These are phyloP conservation scores for Setophaga coronata DNA, from an alignment of 2,113 vertebrate genomes.

Conservation along the genomic window DNA sequence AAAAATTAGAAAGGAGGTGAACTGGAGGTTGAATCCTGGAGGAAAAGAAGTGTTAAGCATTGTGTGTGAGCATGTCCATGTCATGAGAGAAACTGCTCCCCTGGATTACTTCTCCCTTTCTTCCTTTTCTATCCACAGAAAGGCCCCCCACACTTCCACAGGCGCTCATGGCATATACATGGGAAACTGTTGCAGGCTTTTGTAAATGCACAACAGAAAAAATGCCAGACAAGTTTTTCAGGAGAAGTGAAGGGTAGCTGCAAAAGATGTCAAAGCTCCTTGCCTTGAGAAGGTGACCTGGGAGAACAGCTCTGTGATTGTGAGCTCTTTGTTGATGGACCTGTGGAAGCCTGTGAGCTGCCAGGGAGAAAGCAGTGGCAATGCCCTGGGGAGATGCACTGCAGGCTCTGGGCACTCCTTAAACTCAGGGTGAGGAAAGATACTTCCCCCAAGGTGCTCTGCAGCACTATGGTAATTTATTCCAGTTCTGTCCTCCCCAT, in stretches of 20 bases:
- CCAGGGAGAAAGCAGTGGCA: too few relatives aligned
- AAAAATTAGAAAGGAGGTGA: background rate
- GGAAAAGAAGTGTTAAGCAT: background rate
- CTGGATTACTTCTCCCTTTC: background rate
- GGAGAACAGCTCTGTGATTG: background rate
- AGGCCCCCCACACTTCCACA: background rate
- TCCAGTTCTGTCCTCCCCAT: too few relatives aligned
- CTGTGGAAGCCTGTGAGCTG: background rate
- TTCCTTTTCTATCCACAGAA: background rate
- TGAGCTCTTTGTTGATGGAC: fast-evolving
- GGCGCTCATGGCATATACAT: fast-evolving
- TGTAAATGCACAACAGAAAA: background rate
- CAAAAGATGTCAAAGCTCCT: background rate
- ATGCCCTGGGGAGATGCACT: too few relatives aligned
- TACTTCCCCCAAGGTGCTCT: too few relatives aligned
- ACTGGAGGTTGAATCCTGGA: background rate
- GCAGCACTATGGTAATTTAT: too few relatives aligned
- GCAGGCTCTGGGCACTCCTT: too few relatives aligned
- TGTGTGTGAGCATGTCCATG: fast-evolving
- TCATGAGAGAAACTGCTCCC: background rate
- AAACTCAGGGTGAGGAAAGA: too few relatives aligned
- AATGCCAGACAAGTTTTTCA: fast-evolving
- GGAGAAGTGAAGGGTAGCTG: background rate
- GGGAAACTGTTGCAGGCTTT: background rate
- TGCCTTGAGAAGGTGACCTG: background rate